Evolutionary conservation across 2,888 invertebrate genomes (phyloP), one percentile per base, ranked within the genome.

Genomic region (Eulithis prunata): DNA sequence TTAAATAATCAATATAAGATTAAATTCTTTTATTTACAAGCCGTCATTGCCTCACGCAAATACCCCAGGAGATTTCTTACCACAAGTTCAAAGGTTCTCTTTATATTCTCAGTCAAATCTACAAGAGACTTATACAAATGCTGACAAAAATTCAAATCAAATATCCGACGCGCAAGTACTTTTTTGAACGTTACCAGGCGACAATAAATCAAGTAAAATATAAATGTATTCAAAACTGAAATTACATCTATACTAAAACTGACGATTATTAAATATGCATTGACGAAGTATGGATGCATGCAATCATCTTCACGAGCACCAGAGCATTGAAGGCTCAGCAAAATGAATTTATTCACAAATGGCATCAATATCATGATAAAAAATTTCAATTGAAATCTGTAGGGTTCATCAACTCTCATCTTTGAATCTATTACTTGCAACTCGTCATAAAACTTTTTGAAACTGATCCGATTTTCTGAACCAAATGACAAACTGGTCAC

Each of bases 71-170:
- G 0, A 13, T 13, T 47, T 2, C 58, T 41, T 58, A 58, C 58
- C 58, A 41, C 21, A 12, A 21, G 38, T 12, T 51, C 58, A 28
- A 58, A 51, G 4, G 49, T 51, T 7, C 14, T n/a, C n/a, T 41
- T 58, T n/a, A 58, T 58, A 3, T 21, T 51, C 21, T 58, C 58
- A 14, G 51, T 41, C 38, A 58, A 58, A 51, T 58, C 58, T 51
- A 49, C 47, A 13, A 58, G 38, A 21, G 41, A 21, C 41, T 58
- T 58, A 41, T 51, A 58, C 41, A 58, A 51, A 58, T 38, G 49
- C 8, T 13, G 51, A 41, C 49, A 58, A 41, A 7, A 36, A 28
- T 51, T 51, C 21, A 51, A 58, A 49, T 58, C 14, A 6, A 58
- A 4, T 12, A 41, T 58, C 41, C 21, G 38, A 4, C 8, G 21